phyloP scores from a whole-genome alignment of 2,113 vertebrate genomes.

The Peromyscus leucopus region DNA sequence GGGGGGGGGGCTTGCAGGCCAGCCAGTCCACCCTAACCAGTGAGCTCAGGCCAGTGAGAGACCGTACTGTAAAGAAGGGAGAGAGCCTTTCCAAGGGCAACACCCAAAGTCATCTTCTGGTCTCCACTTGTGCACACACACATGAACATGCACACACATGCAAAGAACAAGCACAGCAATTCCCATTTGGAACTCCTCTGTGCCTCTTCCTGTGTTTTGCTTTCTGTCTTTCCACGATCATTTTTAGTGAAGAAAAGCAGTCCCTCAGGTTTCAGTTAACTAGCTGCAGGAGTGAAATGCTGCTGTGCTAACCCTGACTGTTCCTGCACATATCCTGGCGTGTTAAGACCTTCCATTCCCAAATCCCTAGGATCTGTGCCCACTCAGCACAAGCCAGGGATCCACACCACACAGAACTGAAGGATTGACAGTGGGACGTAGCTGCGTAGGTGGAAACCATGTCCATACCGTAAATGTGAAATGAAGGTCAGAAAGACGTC shows the following conservation, averaged over 20 bases:
- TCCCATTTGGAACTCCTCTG: not conserved
- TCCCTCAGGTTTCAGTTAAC: not conserved
- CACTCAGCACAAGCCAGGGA: not conserved
- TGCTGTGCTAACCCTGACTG: not conserved
- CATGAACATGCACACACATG: not conserved
- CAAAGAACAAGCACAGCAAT: not conserved
- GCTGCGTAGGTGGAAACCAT: not conserved
- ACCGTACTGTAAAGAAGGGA: not conserved
- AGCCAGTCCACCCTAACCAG: not conserved
- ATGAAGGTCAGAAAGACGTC: not conserved
- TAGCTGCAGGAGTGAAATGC: not conserved
- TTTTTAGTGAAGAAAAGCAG: not conserved
- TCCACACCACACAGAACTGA: not conserved
- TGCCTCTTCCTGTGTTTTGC: not conserved
- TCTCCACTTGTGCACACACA: not conserved
- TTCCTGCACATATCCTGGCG: not conserved
- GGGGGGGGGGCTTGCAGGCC: not conserved
- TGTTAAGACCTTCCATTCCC: not conserved
- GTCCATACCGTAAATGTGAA: not conserved
- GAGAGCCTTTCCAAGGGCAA: not conserved
- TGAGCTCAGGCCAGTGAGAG: not conserved
- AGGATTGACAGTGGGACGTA: not conserved
- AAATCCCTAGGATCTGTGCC: not conserved
- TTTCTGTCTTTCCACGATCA: not conserved
- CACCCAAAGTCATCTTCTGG: not conserved